Evolutionary conservation across 2,888 invertebrate species (phyloP).

Genomic region (Cerceris ruficornis): DNA sequence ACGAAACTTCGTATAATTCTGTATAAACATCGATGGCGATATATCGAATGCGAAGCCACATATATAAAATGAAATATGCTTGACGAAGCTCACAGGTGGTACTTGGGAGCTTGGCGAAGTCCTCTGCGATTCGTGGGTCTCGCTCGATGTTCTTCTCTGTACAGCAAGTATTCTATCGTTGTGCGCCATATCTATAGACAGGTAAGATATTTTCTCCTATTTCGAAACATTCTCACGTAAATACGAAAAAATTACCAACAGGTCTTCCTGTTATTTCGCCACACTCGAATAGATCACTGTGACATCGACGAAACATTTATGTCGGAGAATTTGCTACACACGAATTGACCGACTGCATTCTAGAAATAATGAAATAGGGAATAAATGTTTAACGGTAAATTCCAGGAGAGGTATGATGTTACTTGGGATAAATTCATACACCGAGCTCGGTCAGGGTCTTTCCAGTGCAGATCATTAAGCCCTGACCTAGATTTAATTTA

Average conservation of each 20-base stretch:
- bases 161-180: slow-evolving; percentile 96
- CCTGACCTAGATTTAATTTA: too few species aligned
- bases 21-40: too few species aligned
- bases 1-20: too few species aligned
- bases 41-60: background rate
- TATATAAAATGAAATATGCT: background rate
- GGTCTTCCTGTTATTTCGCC: slow-evolving; percentile 11
- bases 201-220: slow-evolving; percentile 78
- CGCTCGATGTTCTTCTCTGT: slow-evolving; percentile 95
- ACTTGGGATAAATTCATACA: too few species aligned
- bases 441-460: too few species aligned
- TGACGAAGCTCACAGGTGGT: slow-evolving; percentile 83
- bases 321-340: too few species aligned
- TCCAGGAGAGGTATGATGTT: too few species aligned
- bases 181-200: slow-evolving; percentile 95
- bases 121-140: slow-evolving; percentile 95
- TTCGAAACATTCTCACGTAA: slow-evolving; percentile 59
- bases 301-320: too few species aligned
- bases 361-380: too few species aligned
- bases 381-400: too few species aligned
- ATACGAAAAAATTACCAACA: slow-evolving; percentile 53
- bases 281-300: background rate
- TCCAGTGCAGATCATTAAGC: too few species aligned
- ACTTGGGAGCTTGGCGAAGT: slow-evolving; percentile 95
- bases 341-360: too few species aligned